These are phyloP conservation scores for Crax fasciolata DNA, from an alignment of 2,797 vertebrate genomes.

Conservation along the genomic window DNA sequence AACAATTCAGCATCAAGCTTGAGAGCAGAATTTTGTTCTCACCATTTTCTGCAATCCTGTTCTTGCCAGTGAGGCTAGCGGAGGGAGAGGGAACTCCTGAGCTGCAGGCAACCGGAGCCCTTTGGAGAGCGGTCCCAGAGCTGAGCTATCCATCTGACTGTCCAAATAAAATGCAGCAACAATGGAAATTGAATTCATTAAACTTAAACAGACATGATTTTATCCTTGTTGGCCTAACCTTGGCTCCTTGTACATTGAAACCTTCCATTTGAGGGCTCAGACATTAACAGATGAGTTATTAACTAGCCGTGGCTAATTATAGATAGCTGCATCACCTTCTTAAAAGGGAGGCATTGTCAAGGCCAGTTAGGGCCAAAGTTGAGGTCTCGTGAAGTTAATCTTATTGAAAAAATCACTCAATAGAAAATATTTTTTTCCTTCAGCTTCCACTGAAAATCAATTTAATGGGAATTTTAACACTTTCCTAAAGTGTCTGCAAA, in stretches of 20 bases:
- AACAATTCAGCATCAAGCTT: not conserved
- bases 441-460: constrained; percentile 42
- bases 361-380: constrained; percentile 61
- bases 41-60: not conserved
- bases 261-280: constrained; percentile 51
- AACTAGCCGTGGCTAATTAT: constrained; percentile 72
- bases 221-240: constrained; percentile 58
- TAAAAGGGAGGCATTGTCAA: constrained; percentile 60
- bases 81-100: not conserved
- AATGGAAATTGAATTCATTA: constrained; percentile 60
- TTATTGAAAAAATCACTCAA: constrained; percentile 53
- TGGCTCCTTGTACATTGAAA: constrained; percentile 39
- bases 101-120: not conserved
- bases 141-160: constrained; percentile 44
- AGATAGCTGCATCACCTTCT: constrained; percentile 62
- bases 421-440: constrained; percentile 33
- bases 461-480: constrained; percentile 63
- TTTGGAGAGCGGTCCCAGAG: not conserved
- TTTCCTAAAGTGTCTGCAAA: constrained; percentile 62
- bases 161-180: constrained; percentile 51
- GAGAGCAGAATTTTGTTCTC: not conserved
- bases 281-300: constrained; percentile 72
- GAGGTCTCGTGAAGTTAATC: constrained; percentile 67
- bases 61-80: not conserved
- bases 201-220: constrained; percentile 51